These are phyloP conservation scores for rat (Rattus norvegicus) DNA, from an alignment of 2,113 vertebrate species.

Conservation along the genomic window DNA sequence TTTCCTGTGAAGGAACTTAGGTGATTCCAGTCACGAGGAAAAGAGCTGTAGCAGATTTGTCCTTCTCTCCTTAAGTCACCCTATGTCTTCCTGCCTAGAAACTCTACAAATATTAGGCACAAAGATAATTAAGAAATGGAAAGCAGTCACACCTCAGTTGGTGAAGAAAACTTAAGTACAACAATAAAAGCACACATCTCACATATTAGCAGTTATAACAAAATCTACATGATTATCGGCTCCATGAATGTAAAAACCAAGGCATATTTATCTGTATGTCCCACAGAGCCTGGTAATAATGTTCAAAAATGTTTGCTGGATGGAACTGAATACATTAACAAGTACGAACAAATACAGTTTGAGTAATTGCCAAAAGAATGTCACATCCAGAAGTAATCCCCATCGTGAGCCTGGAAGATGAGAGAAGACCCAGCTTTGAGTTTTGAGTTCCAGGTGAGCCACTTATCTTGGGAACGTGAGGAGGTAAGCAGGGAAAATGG, in stretches of 20 bases:
- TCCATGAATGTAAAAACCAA: constrained; percentile 67
- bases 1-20: not conserved
- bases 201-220: constrained; percentile 45
- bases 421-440: not conserved
- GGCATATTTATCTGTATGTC: constrained; percentile 54
- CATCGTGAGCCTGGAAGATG: not conserved
- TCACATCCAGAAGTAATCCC: not conserved
- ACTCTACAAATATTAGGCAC: not conserved
- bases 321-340: constrained; percentile 66
- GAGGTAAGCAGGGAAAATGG: not conserved
- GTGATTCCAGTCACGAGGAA: not conserved
- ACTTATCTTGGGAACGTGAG: not conserved
- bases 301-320: constrained; percentile 66
- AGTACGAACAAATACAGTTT: constrained; percentile 59
- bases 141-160: not conserved
- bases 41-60: not conserved
- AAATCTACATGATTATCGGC: constrained; percentile 53
- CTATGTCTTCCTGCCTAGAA: not conserved
- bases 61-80: not conserved
- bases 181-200: not conserved
- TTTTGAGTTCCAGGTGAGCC: not conserved
- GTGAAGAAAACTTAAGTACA: not conserved
- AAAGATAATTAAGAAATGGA: constrained; percentile 55
- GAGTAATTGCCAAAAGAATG: constrained; percentile 56
- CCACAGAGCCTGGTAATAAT: constrained; percentile 64